Base-by-base conservation (phyloP, 1,140 invertebrate species). In the Aporrectodea caliginosa region DNA sequence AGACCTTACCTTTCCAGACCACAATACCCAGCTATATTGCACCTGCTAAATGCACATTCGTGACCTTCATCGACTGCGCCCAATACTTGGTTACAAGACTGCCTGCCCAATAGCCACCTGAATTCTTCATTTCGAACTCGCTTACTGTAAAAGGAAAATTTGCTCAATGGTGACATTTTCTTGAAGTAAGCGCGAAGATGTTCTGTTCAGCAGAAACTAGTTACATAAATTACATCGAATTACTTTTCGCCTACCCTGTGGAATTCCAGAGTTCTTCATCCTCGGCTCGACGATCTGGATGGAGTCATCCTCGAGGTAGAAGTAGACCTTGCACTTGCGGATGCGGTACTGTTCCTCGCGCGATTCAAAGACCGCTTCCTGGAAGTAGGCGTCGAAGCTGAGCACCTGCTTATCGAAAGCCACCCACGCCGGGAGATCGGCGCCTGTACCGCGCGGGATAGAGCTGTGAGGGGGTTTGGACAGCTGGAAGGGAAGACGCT, bases 401-500 rank as follows among this genome's bases (percentile, higher is more conserved):
- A 88, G 81, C 14, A 88, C 86, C 78, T 96, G 91, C 88, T 94
- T 93, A 85, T 96, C 94, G 87, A 93, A 95, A 69, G 92, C 91
- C 34, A 96, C 89, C 95, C 95, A 97, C 0, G 93, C 88, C 0
- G 94, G 94, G 68, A 93, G 83, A 82, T 92, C 92, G 0, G 90
- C 89, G 0, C 90, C 91, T 83, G 93, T 91, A 77, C 92, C 86
- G 27, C 82, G 72, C 1, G 87, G 87, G 79, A 85, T 85, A 1
- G 82, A 77, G 35, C 84, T 85, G 72, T 84, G 86, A 79, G 82
- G 82, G 27, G 85, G 84, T 83, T 84, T 85, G 1, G 85, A 30
- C 43, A 85, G 85, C 80, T 88, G 87, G 2, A 86, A 86, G 71
- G 84, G 80, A 1, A 88, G 79, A 32, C 84, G 84, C 75, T 87